Evolutionary conservation across 35 echinoderm and acorn worm genomes (phyloP).

Genomic region (Patiria miniata): DNA sequence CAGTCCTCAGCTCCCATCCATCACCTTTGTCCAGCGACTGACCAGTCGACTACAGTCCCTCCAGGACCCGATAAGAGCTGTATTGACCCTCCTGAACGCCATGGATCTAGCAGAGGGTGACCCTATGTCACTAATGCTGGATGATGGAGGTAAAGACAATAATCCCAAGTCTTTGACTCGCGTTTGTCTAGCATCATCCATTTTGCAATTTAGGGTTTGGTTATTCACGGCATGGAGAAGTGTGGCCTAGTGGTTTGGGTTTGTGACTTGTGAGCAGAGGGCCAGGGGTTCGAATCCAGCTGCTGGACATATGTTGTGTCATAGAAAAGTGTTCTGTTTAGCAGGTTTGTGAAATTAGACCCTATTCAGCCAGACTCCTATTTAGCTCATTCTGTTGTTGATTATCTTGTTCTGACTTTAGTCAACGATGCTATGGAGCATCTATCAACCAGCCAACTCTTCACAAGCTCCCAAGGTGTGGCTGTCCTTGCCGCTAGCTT

Average conservation of each 20-base stretch:
- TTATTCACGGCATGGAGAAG: too few relatives aligned
- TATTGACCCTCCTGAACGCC: constrained; percentile 39
- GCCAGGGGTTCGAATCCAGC: too few relatives aligned
- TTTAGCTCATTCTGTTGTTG: too few relatives aligned
- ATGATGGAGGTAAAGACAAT: constrained; percentile 48
- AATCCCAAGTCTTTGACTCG: too few relatives aligned
- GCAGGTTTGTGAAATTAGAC: too few relatives aligned
- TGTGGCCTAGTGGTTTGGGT: too few relatives aligned
- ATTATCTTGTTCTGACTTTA: not conserved
- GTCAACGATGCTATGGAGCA: constrained; percentile 2
- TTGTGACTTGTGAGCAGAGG: too few relatives aligned
- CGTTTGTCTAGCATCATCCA: too few relatives aligned
- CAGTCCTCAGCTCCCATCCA: not conserved
- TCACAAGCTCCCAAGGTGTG: constrained; percentile 30
- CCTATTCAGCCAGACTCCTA: too few relatives aligned
- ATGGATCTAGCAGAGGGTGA: constrained; percentile 81
- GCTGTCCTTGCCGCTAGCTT: constrained; percentile 59
- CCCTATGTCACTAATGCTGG: constrained; percentile 61
- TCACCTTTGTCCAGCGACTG: constrained; percentile 17
- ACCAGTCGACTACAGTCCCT: constrained; percentile 23
- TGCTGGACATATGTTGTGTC: too few relatives aligned
- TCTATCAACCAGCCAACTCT: not conserved
- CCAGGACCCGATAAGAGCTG: constrained; percentile 49
- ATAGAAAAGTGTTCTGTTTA: too few relatives aligned
- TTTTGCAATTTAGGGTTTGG: too few relatives aligned